phyloP scores from a whole-genome alignment of 2,888 invertebrate genomes.

The Caenorhabditis imperialis region DNA sequence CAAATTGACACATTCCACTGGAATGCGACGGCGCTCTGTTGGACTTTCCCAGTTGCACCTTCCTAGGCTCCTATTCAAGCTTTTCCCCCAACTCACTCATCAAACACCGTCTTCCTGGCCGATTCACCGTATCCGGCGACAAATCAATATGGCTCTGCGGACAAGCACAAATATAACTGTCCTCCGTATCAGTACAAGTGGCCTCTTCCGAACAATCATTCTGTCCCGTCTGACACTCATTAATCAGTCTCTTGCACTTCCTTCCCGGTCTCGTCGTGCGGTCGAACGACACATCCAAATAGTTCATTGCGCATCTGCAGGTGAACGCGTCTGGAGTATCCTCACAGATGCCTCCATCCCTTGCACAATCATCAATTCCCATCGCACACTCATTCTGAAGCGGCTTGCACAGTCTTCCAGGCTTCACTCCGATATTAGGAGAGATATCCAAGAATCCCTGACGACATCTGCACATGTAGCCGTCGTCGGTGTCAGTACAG shows the following conservation, averaged over 20 bases:
- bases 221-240: constrained; percentile 84
- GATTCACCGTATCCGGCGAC: constrained; percentile 70
- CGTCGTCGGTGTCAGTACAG: constrained; percentile 77
- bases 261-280: constrained; percentile 74
- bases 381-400: constrained; percentile 75
- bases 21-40: too few relatives aligned
- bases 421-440: constrained; percentile 68
- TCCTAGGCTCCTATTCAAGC: too few relatives aligned
- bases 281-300: constrained; percentile 77
- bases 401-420: constrained; percentile 77
- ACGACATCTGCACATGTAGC: constrained; percentile 73
- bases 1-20: too few relatives aligned
- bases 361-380: constrained; percentile 68
- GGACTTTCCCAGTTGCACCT: too few relatives aligned
- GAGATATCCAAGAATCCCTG: constrained; percentile 77
- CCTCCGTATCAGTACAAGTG: constrained; percentile 76
- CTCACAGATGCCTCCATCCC: constrained; percentile 76
- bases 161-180: constrained; percentile 76
- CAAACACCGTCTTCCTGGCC: constrained; percentile 76
- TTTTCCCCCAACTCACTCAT: constrained; percentile 68
- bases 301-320: constrained; percentile 76
- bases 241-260: constrained; percentile 83
- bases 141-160: constrained; percentile 73
- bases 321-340: constrained; percentile 77
- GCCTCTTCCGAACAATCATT: constrained; percentile 77